Evolutionary conservation across 2,113 vertebrate genomes (phyloP).

Genomic region (Piaya cayana): DNA sequence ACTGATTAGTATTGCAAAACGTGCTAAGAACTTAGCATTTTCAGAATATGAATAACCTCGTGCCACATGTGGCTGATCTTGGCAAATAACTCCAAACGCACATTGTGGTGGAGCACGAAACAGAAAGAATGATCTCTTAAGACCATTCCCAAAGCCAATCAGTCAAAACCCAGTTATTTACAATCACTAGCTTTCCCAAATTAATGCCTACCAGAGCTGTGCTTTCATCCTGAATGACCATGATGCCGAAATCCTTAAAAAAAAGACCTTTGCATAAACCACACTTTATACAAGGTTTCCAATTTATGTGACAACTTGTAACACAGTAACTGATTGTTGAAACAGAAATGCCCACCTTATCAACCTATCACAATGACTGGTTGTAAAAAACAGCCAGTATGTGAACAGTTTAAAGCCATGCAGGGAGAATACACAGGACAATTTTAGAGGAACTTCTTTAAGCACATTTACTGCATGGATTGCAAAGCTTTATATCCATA

Average conservation of each 20-base stretch:
- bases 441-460: neutral
- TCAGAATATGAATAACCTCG: neutral
- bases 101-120: neutral
- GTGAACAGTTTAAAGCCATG: neutral
- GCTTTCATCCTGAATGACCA: neutral
- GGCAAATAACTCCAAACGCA: neutral
- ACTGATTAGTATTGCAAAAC: neutral
- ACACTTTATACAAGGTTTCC: neutral
- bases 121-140: neutral
- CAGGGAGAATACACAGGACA: neutral
- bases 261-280: neutral
- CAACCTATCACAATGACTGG: neutral
- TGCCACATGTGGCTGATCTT: neutral
- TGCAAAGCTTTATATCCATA: neutral
- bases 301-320: neutral
- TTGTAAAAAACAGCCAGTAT: neutral
- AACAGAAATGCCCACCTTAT: neutral
- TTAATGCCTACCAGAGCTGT: neutral
- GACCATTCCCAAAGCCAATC: neutral
- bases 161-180: neutral
- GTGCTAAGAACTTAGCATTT: neutral
- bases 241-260: neutral
- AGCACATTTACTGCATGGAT: neutral
- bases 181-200: neutral
- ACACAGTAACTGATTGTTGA: neutral